Evolutionary conservation across 2,113 vertebrate genomes (phyloP).

Genomic region (Ceuthmochares aereus): DNA sequence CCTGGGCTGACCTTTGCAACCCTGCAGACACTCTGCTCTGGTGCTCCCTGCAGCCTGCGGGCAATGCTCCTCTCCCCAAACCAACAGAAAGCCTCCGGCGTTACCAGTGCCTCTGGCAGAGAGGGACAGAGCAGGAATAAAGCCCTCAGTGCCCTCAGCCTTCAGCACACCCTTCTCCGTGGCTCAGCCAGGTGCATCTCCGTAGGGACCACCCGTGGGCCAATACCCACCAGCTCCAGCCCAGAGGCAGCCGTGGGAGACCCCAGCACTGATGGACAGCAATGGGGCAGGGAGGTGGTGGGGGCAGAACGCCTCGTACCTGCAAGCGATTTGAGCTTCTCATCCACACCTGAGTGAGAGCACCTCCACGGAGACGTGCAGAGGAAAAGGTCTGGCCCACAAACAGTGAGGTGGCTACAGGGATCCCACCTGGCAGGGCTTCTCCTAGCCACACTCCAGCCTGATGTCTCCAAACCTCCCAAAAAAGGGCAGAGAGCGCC

Average conservation of each 20-base stretch:
- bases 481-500: fast-evolving
- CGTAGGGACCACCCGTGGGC: neutral
- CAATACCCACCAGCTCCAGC: neutral
- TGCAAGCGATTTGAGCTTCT: neutral
- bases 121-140: neutral
- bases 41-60: neutral
- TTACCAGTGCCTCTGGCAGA: neutral
- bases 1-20: fast-evolving
- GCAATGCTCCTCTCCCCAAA: neutral
- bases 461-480: neutral
- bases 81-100: fast-evolving
- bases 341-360: neutral
- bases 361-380: neutral
- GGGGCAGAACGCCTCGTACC: neutral
- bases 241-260: neutral
- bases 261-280: fast-evolving
- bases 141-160: neutral
- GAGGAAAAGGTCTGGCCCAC: neutral
- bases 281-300: neutral
- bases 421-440: neutral
- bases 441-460: neutral
- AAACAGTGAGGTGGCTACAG: neutral
- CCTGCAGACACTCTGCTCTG: neutral
- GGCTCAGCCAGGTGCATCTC: neutral
- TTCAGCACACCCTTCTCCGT: neutral